A percentile compares a stretch with the other conserved stretches of the same genome.
Conservation (phyloP, 2,113 vertebrate genomes). For the Taxidea taxus region DNA sequence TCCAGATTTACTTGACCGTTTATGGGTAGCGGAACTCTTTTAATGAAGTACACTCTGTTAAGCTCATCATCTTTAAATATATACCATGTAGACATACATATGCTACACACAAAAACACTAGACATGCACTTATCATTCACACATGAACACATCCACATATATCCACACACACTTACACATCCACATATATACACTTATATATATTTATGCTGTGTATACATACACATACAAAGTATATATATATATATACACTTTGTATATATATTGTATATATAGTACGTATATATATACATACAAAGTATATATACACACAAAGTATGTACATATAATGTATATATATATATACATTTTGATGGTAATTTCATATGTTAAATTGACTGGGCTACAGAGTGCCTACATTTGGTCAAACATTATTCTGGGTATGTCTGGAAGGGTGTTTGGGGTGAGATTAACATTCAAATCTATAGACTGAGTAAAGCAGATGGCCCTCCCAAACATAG, state of each 20-base stretch:
- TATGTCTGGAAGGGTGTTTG: not conserved
- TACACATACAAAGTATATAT: not conserved
- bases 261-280: too few relatives aligned
- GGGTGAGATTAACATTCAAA: not conserved
- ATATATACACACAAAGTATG: too few relatives aligned
- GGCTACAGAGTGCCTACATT: not conserved
- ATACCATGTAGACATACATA: not conserved
- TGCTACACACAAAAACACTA: not conserved
- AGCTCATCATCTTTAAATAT: not conserved
- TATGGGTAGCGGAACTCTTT: not conserved
- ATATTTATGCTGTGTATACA: not conserved
- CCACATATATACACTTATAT: not conserved
- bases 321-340: not conserved
- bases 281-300: not conserved
- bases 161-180: not conserved
- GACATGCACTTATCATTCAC: not conserved
- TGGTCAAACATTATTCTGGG: not conserved
- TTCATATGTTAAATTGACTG: not conserved
- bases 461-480: not conserved
- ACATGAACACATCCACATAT: not conserved
- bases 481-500: not conserved
- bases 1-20: conserved; percentile 34
- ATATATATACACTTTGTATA: not conserved
- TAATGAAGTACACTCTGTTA: not conserved
- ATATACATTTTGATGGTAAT: not conserved